Base-by-base conservation (phyloP, 2,113 vertebrate species). In the Emydocephalus ijimae region DNA sequence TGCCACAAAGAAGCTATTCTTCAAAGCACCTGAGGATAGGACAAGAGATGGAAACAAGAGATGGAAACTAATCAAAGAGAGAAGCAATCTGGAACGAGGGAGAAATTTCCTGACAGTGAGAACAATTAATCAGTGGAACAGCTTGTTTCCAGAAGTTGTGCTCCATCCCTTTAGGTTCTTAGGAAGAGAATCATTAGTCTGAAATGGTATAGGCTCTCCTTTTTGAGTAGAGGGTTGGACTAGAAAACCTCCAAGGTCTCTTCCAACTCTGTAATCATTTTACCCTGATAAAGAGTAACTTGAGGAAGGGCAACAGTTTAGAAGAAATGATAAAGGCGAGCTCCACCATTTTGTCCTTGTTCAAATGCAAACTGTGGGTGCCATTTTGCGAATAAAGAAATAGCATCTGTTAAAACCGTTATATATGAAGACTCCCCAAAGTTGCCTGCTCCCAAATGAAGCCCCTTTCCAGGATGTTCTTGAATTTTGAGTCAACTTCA, bases 391-490 rank as follows among this genome's bases (percentile, higher is more conserved):
- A 81, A 39, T 43, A 20, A 34, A 34, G 34, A 39, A 43, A 81
- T 9, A 7, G 15, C 20, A 18, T 81, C 18, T 9, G 34, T 43
- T 21, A 39, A 43, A 81, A 20, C 3, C 74, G 23, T 39, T 81
- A 21, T 21, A 20, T 43, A 8, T 0, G 7, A 10, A 81, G 74
- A 43, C 18, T 18, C 18, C 34, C 0, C 21, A 43, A 43, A 39
- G 1, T 9, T 81, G 69, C 18, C 64, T 69, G 15, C 64, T 14
- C n/a, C n/a, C 15, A 7, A 39, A 81, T 3, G 69, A 39, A 81
- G 14, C n/a, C 69, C 69, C 69, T 94, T 91, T 59, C 90, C 14
- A 3, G 92, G 52, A 64, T 95, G 93, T 94, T 92, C 74, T n/a
- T 88, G 50, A 81, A 52, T 55, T 34, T 87, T 3, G 85, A 52